phyloP scores from a whole-genome alignment of 2,888 invertebrate species.

The Caenorhabditis sp. region DNA sequence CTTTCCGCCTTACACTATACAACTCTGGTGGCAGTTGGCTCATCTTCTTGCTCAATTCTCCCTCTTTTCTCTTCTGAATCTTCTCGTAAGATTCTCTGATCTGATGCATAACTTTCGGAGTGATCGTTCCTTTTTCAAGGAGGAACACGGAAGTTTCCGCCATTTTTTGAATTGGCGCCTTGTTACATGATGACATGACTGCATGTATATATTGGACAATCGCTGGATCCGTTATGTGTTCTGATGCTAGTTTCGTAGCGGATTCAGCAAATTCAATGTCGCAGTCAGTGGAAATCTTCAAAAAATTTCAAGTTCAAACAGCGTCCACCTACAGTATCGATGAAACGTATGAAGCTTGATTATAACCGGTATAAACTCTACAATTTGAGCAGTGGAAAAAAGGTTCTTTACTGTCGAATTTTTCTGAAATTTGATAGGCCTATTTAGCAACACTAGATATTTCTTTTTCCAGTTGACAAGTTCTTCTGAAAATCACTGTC shows the following conservation, averaged over 20 bases:
- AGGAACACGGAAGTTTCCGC: conserved; percentile 66
- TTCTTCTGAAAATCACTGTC: too few relatives aligned
- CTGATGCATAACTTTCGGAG: conserved; percentile 58
- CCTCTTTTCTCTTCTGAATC: conserved; percentile 58
- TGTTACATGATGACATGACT: conserved; percentile 72
- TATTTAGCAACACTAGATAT: too few relatives aligned
- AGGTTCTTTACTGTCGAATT: too few relatives aligned
- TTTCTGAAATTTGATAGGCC: neutral
- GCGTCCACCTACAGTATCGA: too few relatives aligned
- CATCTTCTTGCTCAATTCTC: conserved; percentile 49
- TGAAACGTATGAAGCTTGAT: too few relatives aligned
- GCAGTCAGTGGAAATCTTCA: conserved; percentile 65
- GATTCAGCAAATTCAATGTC: conserved; percentile 68
- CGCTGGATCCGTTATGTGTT: conserved; percentile 58
- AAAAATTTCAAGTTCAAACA: too few relatives aligned
- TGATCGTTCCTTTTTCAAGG: conserved; percentile 61
- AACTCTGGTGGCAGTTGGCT: conserved; percentile 61
- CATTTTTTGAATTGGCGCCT: conserved; percentile 72
- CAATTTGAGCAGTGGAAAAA: too few relatives aligned
- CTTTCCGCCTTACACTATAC: conserved; percentile 46
- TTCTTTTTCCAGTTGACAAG: too few relatives aligned
- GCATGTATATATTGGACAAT: conserved; percentile 68
- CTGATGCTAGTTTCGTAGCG: conserved; percentile 63
- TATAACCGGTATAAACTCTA: too few relatives aligned
- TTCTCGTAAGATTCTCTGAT: conserved; percentile 49